Evolutionary conservation across 1,140 invertebrate species (phyloP), one percentile per base, ranked within the genome.

Genomic region (Charaxes varanes): DNA sequence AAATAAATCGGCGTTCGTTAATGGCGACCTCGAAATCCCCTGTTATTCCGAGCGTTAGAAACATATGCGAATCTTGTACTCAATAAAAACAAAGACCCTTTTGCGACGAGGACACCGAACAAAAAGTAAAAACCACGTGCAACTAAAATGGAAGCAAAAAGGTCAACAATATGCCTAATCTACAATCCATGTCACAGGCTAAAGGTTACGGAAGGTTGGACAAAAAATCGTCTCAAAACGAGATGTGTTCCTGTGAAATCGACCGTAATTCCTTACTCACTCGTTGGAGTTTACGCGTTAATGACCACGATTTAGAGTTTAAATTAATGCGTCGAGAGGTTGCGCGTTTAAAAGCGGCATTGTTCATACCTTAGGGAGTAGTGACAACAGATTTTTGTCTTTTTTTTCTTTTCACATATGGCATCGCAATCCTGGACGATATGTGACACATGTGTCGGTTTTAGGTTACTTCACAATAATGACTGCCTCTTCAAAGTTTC

Each of bases 151-250:
- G 60, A 70, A 63, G 62, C 62, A 79, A 82, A 82, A 82, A 79
- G 78, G 69, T 76, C 69, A 82, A 82, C 78, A 78, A 78, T 79
- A 79, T 79, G 73, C 73, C 73, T 80, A 78, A 82, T 80, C 73
- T 80, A 78, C 69, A 78, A 80, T 77, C 74, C 76, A 60, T 82
- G 76, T 82, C 78, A 77, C 64, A 79, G 71, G 78, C 74, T 67
- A 82, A 78, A 80, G 78, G 78, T 82, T 80, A 77, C 60, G 62
- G 64, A 79, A 82, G 78, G 74, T 78, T 71, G 74, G 16, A 65
- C 66, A 79, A 82, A 82, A 82, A 79, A 72, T 59, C 57, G 62
- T 65, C 69, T 69, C 58, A 64, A 70, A 70, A 66, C 55, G 54
- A 56, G 36, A 55, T 57, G 45, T 64, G 66, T 71, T 67, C 58